Conservation (phyloP, 2,888 invertebrate genomes). For the Scaptomyza tumidula region DNA sequence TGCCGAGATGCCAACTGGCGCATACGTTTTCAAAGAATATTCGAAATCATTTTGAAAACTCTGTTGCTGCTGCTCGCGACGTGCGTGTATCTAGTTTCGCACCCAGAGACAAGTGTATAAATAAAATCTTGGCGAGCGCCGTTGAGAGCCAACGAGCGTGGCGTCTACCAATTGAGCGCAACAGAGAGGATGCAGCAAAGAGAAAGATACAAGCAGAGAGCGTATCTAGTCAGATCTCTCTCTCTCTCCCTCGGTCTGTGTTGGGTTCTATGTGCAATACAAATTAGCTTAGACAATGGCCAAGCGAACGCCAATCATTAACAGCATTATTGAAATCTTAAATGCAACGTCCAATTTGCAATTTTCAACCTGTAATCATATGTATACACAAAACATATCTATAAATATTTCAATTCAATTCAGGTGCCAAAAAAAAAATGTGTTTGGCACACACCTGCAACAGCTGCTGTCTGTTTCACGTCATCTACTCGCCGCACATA, state of each 20-base stretch:
- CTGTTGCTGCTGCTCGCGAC: constrained; percentile 15
- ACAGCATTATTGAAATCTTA: constrained; percentile 61
- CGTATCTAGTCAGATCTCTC: not conserved
- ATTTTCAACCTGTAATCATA: constrained; percentile 51
- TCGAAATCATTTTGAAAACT: constrained; percentile 63
- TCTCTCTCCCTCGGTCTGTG: not conserved
- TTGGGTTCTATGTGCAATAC: constrained; percentile 7
- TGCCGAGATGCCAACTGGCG: constrained; percentile 83
- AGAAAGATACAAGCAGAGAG: not conserved
- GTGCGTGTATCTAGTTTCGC: constrained; percentile 76
- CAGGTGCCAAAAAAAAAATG: constrained; percentile 60
- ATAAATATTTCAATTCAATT: constrained; percentile 43
- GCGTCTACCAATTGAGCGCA: constrained; percentile 30
- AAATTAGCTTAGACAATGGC: constrained; percentile 57
- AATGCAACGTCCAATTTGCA: constrained; percentile 59
- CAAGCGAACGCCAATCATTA: constrained; percentile 62
- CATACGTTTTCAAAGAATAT: constrained; percentile 62
- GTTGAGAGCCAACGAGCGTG: constrained; percentile 33
- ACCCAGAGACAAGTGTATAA: constrained; percentile 77
- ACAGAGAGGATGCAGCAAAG: constrained; percentile 10
- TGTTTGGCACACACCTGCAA: constrained; percentile 60
- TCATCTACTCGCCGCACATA: constrained; percentile 48
- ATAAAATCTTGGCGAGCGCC: constrained; percentile 68
- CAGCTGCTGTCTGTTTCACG: constrained; percentile 39
- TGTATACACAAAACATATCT: constrained; percentile 20